Evolutionary conservation across 1,140 invertebrate species (phyloP), one percentile per base, ranked within the genome.

Genomic region (Anagrus nilaparvatae): DNA sequence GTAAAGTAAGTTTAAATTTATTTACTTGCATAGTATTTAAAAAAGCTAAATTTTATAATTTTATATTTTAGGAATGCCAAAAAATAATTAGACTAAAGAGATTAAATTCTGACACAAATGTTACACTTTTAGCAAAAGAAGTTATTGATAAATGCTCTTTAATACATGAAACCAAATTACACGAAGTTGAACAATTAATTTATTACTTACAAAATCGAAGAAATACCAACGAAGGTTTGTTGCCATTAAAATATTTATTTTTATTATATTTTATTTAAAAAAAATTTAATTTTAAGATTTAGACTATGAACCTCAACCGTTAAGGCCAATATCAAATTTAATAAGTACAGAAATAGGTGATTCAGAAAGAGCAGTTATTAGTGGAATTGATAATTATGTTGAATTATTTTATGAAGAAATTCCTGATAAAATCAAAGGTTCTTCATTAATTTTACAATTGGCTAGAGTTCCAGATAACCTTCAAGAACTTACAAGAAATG

Each of bases 331-430:
- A n/a, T 63, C 66, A 14, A 59, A 54, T 49, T 59, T 58, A 8
- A 30, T 59, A 3, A 55, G 42, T 40, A 46, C 48, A 14, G 60
- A 65, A 17, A 61, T 56, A 38, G 49, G 47, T 4, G 65, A 65
- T 34, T 30, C 19, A 10, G 70, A 72, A 55, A 69, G 67, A 32
- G 79, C 83, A 33, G 76, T 78, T 18, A 82, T 89, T 37, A 85
- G 87, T 52, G 82, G 83, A 61, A 76, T 97, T 33, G 89, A 97
- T 58, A 82, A 83, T 52, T 99, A 99, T 65, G 83, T 97, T 30
- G 95, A 98, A 67, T 69, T 98, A 44, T 68, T 99, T 4, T 99
- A 99, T 65, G 96, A 99, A 69, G 92, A 92, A 50, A 81, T 94
- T 51, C 73, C 81, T 28, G 89, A 91, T 52, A 97, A 97, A 73